Evolutionary conservation across 2,888 invertebrate species (phyloP), one percentile per base, ranked within the genome.

Genomic region (Beris chalybata): DNA sequence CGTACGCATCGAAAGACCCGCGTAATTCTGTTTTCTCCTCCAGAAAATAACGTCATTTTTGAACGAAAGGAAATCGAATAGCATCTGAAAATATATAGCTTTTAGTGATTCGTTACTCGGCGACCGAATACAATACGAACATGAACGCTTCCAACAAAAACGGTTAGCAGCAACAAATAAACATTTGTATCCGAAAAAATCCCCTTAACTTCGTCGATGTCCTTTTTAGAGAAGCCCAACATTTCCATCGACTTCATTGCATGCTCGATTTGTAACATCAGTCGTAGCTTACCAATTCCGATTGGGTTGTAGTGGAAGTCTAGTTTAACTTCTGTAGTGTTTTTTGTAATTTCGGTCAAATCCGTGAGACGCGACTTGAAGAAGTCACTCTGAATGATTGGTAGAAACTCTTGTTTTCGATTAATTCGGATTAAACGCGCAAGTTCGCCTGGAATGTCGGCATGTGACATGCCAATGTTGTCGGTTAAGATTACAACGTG

Each of bases 1-100:
- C 0, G 94, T 92, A 68, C 93, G 87, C 2, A 90, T 86, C 0
- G 97, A 97, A 15, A 99, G 82, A 0, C 98, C 94, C 48, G 91
- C 94, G 82, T 97, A 89, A 0, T 91, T 90, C 38, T 87, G 87
- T 75, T 93, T 89, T 22, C 87, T 86, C 66, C 90, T 87, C 98
- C 99, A 99, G 79, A 97, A 99, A 65, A 87, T 87, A 0, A 99
- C 92, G 75, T 99, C 98, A 79, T 97, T 97, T 84, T 98, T 99
- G 78, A 99, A 97, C 0, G 98, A 95, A 64, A 99, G 83, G 77
- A 98, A 95, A 79, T 99, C 98, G 76, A 99, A 95, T 48, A 98
- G 82, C 69, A 98, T 82, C 95, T 98, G 85, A 13, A 85, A 85
- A 65, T 65, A 72, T 2, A 22, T 22, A 22, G 22, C 22, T 70